Evolutionary conservation across 2,797 vertebrate genomes (phyloP).

Genomic region (Acanthopagrus latus): DNA sequence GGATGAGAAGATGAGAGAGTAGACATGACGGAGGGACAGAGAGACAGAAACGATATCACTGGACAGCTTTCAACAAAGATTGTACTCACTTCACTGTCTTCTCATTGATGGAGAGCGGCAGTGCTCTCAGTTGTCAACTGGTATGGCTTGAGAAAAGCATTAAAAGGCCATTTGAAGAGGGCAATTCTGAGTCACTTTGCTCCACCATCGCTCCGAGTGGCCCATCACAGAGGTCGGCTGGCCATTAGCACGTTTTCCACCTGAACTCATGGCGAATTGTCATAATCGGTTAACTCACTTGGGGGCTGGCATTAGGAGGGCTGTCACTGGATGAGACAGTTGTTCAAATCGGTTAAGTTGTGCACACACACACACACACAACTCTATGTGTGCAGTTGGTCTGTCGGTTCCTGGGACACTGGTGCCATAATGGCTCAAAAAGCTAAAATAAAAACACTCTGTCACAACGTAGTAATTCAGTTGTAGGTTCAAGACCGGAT

Average conservation of each 20-base stretch:
- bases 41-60: not conserved
- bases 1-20: not conserved
- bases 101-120: conserved; percentile 24
- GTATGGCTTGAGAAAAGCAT: conserved; percentile 47
- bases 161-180: conserved; percentile 55
- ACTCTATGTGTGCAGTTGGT: too few relatives aligned
- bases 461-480: too few relatives aligned
- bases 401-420: too few relatives aligned
- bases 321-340: conserved; percentile 42
- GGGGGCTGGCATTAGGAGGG: not conserved
- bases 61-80: not conserved
- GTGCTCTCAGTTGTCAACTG: conserved; percentile 31
- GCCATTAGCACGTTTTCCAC: conserved; percentile 48
- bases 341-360: conserved; percentile 12
- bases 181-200: conserved; percentile 52
- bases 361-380: not conserved
- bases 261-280: conserved; percentile 40
- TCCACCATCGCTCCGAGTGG: conserved; percentile 19
- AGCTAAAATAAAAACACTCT: too few relatives aligned
- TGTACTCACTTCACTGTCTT: not conserved
- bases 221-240: conserved; percentile 37
- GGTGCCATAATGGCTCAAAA: too few relatives aligned
- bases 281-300: conserved; percentile 42
- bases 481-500: too few relatives aligned
- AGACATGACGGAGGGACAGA: not conserved